phyloP scores from a whole-genome alignment of 92 coral and sea anemone species.

The Palythoa grandiflora region DNA sequence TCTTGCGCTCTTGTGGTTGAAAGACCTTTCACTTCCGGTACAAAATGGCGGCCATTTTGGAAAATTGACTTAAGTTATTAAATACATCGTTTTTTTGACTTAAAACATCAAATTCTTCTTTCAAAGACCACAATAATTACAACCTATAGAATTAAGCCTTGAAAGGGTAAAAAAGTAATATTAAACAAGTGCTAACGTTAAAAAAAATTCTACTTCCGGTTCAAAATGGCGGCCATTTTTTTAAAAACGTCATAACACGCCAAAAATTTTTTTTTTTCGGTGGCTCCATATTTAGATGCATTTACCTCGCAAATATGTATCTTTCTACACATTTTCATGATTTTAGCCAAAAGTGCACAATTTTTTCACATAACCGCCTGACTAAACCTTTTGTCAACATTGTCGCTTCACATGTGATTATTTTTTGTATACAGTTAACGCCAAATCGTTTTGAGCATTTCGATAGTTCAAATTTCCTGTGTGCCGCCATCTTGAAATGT shows the following conservation, averaged over 20 bases:
- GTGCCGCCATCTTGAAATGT: too few species aligned
- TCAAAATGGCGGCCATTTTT: slow-evolving; percentile 32
- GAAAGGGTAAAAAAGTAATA: not conserved
- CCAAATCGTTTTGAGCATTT: too few species aligned
- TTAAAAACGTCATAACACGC: slow-evolving; percentile 9
- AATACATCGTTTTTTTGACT: slow-evolving; percentile 10
- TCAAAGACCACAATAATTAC: not conserved
- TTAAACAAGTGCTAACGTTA: slow-evolving; percentile 8
- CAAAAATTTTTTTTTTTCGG: slow-evolving; percentile 10
- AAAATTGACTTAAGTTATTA: slow-evolving; percentile 20
- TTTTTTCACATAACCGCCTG: slow-evolving; percentile 45
- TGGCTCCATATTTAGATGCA: slow-evolving; percentile 28
- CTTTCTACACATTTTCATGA: slow-evolving; percentile 1
- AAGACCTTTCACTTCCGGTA: slow-evolving; percentile 24
- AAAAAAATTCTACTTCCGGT: slow-evolving; percentile 37
- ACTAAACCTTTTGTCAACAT: not conserved
- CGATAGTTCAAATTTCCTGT: too few species aligned
- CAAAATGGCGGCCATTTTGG: slow-evolving; percentile 16
- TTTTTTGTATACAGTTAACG: too few species aligned
- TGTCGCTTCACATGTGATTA: too few species aligned
- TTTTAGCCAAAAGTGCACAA: slow-evolving; percentile 24
- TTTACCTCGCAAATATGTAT: slow-evolving; percentile 17
- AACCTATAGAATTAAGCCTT: slow-evolving; percentile 16
- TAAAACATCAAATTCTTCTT: slow-evolving; percentile 9
- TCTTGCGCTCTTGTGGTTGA: slow-evolving; percentile 15